A percentile compares a stretch with the other conserved stretches of the same genome.
phyloP scores from a whole-genome alignment of 2,797 vertebrate species.

The Artibeus jamaicensis region DNA sequence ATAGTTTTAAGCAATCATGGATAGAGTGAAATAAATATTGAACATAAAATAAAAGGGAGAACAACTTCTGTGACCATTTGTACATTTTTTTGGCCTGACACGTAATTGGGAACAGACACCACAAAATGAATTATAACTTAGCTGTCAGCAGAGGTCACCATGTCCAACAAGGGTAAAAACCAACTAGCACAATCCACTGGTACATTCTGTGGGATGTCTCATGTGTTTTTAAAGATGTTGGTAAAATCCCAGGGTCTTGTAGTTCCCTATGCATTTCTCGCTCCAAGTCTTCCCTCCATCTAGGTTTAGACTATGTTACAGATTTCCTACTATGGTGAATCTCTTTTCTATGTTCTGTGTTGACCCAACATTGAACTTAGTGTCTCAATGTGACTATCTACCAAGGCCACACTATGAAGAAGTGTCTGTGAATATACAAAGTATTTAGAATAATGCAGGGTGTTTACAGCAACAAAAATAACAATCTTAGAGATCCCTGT shows the following conservation, averaged over 20 bases:
- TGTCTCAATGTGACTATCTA: background rate
- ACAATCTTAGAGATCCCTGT: background rate
- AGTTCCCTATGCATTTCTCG: background rate
- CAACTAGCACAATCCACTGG: background rate
- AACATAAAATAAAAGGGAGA: background rate
- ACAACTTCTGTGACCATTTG: background rate
- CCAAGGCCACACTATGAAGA: background rate
- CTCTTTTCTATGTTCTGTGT: background rate
- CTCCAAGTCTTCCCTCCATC: background rate
- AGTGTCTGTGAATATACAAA: background rate
- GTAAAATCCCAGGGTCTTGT: background rate
- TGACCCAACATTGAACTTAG: background rate
- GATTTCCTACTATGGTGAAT: background rate
- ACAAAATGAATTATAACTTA: background rate
- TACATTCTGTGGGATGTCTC: background rate
- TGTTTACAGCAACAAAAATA: background rate
- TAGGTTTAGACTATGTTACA: background rate
- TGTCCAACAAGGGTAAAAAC: background rate
- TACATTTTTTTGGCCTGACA: background rate
- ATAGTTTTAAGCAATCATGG: background rate
- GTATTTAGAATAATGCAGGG: background rate
- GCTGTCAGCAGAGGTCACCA: background rate
- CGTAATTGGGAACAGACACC: background rate
- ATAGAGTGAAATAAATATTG: background rate
- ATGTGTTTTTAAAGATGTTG: background rate